Evolutionary conservation across 2,113 vertebrate genomes (phyloP).

Genomic region (Syrmaticus mikado): DNA sequence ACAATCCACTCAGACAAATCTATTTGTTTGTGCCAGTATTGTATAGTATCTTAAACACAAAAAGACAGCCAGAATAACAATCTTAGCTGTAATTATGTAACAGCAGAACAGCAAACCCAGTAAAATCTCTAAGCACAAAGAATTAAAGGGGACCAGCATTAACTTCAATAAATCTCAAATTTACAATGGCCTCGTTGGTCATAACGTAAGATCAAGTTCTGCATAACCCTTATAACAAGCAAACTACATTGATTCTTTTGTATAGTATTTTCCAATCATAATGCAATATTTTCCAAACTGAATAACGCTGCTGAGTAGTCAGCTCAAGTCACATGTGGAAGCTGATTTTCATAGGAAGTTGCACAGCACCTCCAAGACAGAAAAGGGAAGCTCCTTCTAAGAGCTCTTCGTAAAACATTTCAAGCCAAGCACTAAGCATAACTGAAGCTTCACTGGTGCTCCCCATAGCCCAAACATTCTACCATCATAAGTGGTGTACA

Average conservation of each 20-base stretch:
- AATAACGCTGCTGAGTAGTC: neutral
- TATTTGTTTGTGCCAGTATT: neutral
- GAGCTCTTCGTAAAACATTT: neutral
- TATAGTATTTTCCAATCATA: neutral
- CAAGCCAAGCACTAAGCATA: neutral
- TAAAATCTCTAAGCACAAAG: neutral
- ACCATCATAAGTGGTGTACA: neutral
- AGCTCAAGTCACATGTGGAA: neutral
- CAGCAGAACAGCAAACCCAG: neutral
- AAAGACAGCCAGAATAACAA: neutral
- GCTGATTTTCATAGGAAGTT: neutral
- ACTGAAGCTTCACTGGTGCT: neutral
- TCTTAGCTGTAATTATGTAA: too few species aligned
- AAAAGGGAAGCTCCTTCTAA: neutral
- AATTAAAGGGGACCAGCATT: neutral
- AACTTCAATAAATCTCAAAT: neutral
- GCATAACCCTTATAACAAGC: neutral
- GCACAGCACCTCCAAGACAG: neutral
- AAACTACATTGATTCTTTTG: neutral
- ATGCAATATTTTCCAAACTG: neutral
- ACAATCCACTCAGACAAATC: constrained; percentile 2
- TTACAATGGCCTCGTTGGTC: neutral
- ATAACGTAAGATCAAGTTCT: neutral
- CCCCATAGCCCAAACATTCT: neutral
- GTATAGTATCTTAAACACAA: constrained; percentile 5